A percentile compares a stretch with the other conserved stretches of the same genome.
These are phyloP conservation scores for Chalcis sispes DNA, from an alignment of 2,888 invertebrate genomes.

Conservation along the genomic window DNA sequence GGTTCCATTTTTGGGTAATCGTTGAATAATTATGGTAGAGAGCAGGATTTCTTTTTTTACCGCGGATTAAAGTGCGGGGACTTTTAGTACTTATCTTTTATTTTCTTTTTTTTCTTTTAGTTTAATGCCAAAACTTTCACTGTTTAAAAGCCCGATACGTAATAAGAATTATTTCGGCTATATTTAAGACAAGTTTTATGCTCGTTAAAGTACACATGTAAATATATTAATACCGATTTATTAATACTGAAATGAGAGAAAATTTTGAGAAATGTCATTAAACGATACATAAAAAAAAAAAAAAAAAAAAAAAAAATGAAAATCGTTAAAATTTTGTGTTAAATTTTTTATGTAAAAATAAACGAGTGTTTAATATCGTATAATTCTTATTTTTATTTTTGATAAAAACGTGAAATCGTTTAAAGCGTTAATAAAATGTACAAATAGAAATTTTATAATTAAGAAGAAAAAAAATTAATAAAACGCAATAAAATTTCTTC, in stretches of 20 bases:
- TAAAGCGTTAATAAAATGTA: too few relatives aligned
- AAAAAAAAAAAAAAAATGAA: too few relatives aligned
- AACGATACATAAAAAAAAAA: not conserved
- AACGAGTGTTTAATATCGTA: too few relatives aligned
- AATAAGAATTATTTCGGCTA: constrained; percentile 32
- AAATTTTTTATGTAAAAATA: too few relatives aligned
- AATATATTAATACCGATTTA: not conserved
- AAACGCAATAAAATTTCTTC: too few relatives aligned
- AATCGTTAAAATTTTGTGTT: too few relatives aligned
- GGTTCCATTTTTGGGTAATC: constrained; percentile 61
- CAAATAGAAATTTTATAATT: too few relatives aligned
- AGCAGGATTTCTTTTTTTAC: constrained; percentile 8
- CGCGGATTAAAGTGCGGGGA: constrained; percentile 8
- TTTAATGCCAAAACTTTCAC: constrained; percentile 45
- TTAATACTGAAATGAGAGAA: not conserved
- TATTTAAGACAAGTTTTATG: constrained; percentile 13
- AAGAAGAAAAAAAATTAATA: too few relatives aligned
- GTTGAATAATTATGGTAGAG: constrained; percentile 1
- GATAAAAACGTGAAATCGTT: too few relatives aligned
- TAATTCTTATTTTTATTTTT: too few relatives aligned
- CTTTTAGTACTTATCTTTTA: constrained; percentile 1
- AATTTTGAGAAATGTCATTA: not conserved
- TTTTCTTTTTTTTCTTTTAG: too few relatives aligned
- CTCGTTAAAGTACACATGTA: not conserved
- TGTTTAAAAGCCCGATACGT: constrained; percentile 33